Evolutionary conservation across 2,888 invertebrate species (phyloP).

Genomic region (Conistra vaccinii): DNA sequence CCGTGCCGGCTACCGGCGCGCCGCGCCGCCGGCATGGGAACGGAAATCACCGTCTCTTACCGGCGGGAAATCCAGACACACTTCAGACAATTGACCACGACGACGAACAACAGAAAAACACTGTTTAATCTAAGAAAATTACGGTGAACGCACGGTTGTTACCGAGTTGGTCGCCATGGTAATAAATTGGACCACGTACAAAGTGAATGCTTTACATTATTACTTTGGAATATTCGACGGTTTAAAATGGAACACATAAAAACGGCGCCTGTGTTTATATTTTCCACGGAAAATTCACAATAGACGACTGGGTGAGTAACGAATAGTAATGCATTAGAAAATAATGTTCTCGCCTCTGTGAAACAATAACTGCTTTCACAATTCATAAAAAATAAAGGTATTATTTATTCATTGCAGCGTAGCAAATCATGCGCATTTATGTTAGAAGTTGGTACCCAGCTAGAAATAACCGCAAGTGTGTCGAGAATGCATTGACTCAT

Average conservation of each 20-base stretch:
- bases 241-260: slow-evolving; percentile 28
- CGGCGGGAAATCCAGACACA: slow-evolving; percentile 73
- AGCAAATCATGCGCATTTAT: slow-evolving; percentile 50
- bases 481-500: slow-evolving; percentile 59
- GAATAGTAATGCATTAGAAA: slow-evolving; percentile 41
- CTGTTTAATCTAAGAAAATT: slow-evolving; percentile 44
- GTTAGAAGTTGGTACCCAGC: slow-evolving; percentile 40
- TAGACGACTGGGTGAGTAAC: slow-evolving; percentile 17
- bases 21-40: slow-evolving; percentile 78
- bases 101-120: slow-evolving; percentile 48
- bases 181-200: slow-evolving; percentile 41
- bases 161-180: slow-evolving; percentile 23
- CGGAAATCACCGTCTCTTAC: slow-evolving; percentile 80
- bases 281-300: slow-evolving; percentile 20
- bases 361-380: slow-evolving; percentile 41
- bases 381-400: slow-evolving; percentile 34
- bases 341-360: slow-evolving; percentile 17
- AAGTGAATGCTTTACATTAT: slow-evolving; percentile 20
- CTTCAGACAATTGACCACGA: slow-evolving; percentile 73
- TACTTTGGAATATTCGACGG: slow-evolving; percentile 9
- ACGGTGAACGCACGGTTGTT: slow-evolving; percentile 22
- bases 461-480: slow-evolving; percentile 58
- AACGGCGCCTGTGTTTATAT: slow-evolving; percentile 16
- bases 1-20: slow-evolving; percentile 74
- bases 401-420: slow-evolving; percentile 43